Evolutionary conservation across 1,140 invertebrate genomes (phyloP), one percentile per base, ranked within the genome.

Genomic region (Zaprionus vittiger): DNA sequence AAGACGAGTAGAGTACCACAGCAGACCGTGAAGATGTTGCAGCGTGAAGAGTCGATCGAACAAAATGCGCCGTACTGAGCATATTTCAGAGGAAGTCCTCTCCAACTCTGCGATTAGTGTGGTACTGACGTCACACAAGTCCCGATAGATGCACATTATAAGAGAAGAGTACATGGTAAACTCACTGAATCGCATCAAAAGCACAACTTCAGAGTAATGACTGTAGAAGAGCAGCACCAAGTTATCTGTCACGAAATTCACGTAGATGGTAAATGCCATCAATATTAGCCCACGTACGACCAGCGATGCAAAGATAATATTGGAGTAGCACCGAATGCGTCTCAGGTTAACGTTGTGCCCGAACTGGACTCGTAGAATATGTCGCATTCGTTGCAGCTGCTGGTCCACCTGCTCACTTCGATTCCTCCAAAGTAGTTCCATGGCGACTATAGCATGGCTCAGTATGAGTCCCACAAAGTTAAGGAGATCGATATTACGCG

Each of bases 161-260:
- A 84, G 49, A 0, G 22, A 24, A 2, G 54, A 26, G 17, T 84
- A 79, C 15, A 81, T 44, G 5, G 49, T 62, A 11, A 90, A 84
- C 24, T 89, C 81, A 3, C 49, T 61, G 4, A 77, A 71, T 0
- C 72, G 72, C 7, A 60, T 22, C 12, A 89, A 14, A 2, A 84
- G 22, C 5, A 89, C 61, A 0, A 81, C 0, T 24, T 89, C 79
- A 15, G 85, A 90, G 38, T 77, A 89, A 14, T 64, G n/a, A 2
- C 52, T 44, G n/a, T 60, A 79, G 20, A 57, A 17, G 0, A 78
- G 47, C 2, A 81, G 2, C 1, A n/a, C 6, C 11, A 44, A 41
- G 1, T 24, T 47, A 14, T 66, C 34, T 5, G 63, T 52, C 2
- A 52, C 26, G 5, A 68, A 5, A 6, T 64, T 47, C 1, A 9